Conservation (phyloP, 2,113 vertebrate genomes). For the Anthoscopus minutus region DNA sequence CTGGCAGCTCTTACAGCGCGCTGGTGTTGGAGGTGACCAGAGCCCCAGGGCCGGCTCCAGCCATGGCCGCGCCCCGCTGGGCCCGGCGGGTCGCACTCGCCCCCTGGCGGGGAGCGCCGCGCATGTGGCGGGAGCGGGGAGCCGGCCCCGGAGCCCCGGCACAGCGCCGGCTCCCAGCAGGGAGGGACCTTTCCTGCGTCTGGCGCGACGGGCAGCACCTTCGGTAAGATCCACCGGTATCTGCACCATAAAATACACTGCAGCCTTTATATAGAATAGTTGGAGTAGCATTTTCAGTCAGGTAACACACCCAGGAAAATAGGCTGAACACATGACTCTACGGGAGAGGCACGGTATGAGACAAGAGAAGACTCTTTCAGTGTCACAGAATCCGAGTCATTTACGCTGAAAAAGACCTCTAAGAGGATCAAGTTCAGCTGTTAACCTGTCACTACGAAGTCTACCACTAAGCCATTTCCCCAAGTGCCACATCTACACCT, state of each 20-base stretch:
- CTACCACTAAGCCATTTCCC: neutral
- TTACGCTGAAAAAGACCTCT: neutral
- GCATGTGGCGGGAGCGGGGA: rapidly evolving
- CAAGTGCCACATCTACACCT: neutral
- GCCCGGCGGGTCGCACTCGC: neutral
- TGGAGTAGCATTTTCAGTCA: neutral
- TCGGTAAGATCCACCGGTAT: rapidly evolving
- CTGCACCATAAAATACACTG: neutral
- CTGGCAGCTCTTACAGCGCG: neutral
- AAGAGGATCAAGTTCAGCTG: neutral
- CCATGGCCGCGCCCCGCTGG: neutral
- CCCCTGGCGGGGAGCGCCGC: neutral
- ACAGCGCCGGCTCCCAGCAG: rapidly evolving
- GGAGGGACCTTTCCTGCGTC: neutral
- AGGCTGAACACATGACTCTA: neutral
- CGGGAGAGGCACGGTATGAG: neutral
- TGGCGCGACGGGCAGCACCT: neutral
- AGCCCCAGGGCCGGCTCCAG: rapidly evolving
- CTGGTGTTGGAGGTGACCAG: neutral
- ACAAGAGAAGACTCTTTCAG: neutral
- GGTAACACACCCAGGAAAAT: neutral
- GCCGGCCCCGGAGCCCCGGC: neutral
- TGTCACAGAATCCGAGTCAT: neutral
- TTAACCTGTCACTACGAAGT: neutral
- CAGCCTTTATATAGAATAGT: neutral